Evolutionary conservation across 92 coral and sea anemone genomes (phyloP).

Genomic region (Micromussa lordhowensis): DNA sequence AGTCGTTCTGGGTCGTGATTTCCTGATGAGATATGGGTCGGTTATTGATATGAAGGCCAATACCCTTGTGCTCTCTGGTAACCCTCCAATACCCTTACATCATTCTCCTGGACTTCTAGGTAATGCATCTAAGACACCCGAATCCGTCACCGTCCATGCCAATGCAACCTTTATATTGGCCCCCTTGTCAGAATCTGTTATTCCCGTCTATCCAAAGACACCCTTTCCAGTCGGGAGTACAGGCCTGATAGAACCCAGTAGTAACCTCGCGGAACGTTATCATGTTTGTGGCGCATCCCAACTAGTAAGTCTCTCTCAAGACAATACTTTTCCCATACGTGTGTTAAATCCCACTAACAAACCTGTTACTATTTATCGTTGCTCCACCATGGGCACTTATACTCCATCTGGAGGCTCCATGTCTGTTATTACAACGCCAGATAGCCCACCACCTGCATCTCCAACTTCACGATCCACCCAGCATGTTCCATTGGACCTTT

Average conservation of each 20-base stretch:
- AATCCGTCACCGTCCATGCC: conserved; percentile 57
- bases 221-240: conserved; percentile 4
- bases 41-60: conserved; percentile 11
- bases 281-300: conserved; percentile 46
- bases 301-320: conserved; percentile 29
- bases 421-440: conserved; percentile 11
- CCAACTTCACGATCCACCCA: not conserved
- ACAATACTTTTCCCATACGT: conserved; percentile 56
- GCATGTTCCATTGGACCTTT: conserved; percentile 33
- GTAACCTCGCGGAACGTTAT: conserved; percentile 40
- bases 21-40: conserved; percentile 33
- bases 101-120: not conserved
- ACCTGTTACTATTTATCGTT: conserved; percentile 39
- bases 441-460: not conserved
- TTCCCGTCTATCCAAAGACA: conserved; percentile 51
- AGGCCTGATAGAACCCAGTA: conserved; percentile 61
- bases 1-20: conserved; percentile 58
- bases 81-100: not conserved
- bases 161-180: conserved; percentile 43
- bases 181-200: conserved; percentile 55
- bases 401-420: conserved; percentile 16
- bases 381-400: conserved; percentile 48
- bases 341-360: conserved; percentile 57
- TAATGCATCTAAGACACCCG: conserved; percentile 7
- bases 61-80: not conserved